phyloP scores from a whole-genome alignment of 2,797 vertebrate genomes.

The Arrhamphus sclerolepis region DNA sequence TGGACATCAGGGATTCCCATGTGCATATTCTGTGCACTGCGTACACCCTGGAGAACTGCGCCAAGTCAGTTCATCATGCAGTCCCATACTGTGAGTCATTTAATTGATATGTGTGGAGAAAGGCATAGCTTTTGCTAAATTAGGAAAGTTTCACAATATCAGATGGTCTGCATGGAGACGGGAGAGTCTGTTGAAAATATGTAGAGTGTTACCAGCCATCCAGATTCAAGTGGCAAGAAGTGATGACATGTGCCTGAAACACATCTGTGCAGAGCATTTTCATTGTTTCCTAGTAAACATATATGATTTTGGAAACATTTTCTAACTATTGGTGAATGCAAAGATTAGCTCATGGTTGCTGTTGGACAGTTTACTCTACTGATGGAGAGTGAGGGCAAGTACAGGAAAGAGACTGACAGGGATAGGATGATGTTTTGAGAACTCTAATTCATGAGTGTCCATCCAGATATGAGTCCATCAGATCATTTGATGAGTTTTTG shows the following conservation, averaged over 20 bases:
- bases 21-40: too few species aligned
- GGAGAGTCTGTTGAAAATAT: not conserved
- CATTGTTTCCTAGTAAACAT: not conserved
- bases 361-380: not conserved
- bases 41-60: too few species aligned
- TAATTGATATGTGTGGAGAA: not conserved
- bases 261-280: not conserved
- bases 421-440: too few species aligned
- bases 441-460: too few species aligned
- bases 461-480: too few species aligned
- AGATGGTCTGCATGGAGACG: not conserved
- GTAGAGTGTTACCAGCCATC: not conserved
- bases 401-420: too few species aligned
- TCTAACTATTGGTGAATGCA: conserved; percentile 1
- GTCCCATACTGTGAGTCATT: too few species aligned
- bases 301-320: not conserved
- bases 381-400: too few species aligned
- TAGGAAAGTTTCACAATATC: not conserved
- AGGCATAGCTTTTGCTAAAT: not conserved
- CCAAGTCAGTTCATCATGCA: too few species aligned
- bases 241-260: not conserved
- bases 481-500: too few species aligned
- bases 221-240: not conserved
- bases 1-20: too few species aligned
- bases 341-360: too few species aligned